Evolutionary conservation across 1,140 invertebrate genomes (phyloP), one percentile per base, ranked within the genome.

Genomic region (Camponotus vicinus): DNA sequence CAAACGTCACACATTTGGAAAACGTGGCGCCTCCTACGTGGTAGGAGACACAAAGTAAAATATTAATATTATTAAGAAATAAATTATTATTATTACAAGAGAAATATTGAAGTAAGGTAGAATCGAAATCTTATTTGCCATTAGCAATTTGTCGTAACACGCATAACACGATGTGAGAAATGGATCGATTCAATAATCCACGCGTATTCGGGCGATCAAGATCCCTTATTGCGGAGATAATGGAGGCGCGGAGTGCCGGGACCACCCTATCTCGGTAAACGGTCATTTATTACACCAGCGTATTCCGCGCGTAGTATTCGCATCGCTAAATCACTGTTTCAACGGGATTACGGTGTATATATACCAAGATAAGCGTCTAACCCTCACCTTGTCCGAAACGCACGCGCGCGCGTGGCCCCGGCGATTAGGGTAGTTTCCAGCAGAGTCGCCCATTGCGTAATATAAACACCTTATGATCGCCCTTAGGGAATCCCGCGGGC

Each of bases 381-480:
- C 57, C 67, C 67, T 82, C 32, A 40, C 11, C 79, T 61, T 27
- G 55, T 18, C 49, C 76, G 27, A 27, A 64, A 21, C 52, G 37
- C 37, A 21, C 18, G 69, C n/a, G 13, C 40, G 79, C 52, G 49
- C 69, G 55, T 57, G 27, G 21, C 27, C 67, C 34, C 66, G 78
- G 76, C 89, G 86, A 90, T 90, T 88, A 18, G 49, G 49, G 5
- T 15, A 90, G 83, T 73, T 52, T 5, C 76, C 61, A 5, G 27
- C 77, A 52, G 27, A 27, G 27, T 49, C 63, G 42, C 61, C 69
- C 57, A 52, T 61, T 37, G 71, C 64, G 86, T 88, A 75, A 88
- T 90, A 90, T 90, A 90, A 90, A 90, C 83, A 90, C 89, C 89
- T 90, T 90, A 90, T 90, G 83, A 90, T 90, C 84, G 83, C 89